Conservation (phyloP, 2,113 vertebrate species). For the Macquaria australasica region DNA sequence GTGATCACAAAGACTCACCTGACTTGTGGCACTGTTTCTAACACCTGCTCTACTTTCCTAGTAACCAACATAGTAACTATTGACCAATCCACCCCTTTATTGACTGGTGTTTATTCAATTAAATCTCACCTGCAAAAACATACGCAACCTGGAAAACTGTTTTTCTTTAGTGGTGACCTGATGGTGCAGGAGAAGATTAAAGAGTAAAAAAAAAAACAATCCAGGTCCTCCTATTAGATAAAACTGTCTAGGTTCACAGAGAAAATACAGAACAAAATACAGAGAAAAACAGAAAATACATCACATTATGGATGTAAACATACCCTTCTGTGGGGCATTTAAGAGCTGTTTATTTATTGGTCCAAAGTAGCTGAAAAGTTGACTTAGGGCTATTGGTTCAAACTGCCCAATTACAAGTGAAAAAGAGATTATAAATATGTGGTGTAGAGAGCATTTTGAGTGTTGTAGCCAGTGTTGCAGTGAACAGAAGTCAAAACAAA, state of each 20-base stretch:
- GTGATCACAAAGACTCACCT: conserved; percentile 4
- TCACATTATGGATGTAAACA: background rate
- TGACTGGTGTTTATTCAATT: conserved; percentile 40
- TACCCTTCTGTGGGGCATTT: background rate
- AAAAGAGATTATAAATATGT: background rate
- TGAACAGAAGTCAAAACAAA: background rate
- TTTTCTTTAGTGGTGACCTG: background rate
- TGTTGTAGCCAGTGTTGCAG: background rate
- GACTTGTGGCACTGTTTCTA: conserved; percentile 1
- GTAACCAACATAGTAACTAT: conserved; percentile 34
- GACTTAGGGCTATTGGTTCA: background rate
- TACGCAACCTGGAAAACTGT: conserved; percentile 1
- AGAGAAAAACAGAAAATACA: background rate
- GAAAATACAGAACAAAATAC: background rate
- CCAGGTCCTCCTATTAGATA: background rate
- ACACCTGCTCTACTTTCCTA: conserved; percentile 6
- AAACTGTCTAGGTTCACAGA: background rate
- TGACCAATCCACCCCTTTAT: conserved; percentile 33
- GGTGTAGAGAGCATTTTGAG: background rate
- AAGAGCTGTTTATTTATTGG: background rate
- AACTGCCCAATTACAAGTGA: background rate
- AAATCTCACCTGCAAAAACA: conserved; percentile 17
- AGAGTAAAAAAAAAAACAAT: conserved; percentile 7
- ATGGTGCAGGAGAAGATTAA: conserved; percentile 1
- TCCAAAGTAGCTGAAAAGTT: background rate